Percentiles rank a stretch among this genome's conserved stretches.
These are phyloP conservation scores for Mus spicilegus DNA, from an alignment of 2,113 vertebrate genomes.

Conservation along the genomic window DNA sequence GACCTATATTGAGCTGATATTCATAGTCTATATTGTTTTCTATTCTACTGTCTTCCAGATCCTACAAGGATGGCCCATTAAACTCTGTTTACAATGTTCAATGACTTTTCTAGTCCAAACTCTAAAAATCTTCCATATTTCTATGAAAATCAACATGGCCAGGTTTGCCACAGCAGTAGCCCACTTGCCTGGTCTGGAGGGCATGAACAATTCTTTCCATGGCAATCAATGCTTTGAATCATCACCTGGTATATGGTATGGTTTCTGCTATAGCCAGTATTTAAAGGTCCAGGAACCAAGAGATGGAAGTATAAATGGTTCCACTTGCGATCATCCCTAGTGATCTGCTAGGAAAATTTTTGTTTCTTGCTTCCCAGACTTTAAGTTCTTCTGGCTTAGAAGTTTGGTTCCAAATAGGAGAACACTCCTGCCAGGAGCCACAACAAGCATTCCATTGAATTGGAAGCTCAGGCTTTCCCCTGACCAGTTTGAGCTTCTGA, in stretches of 20 bases:
- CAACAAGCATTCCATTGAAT: neutral
- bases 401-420: neutral
- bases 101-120: neutral
- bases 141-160: neutral
- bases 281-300: neutral
- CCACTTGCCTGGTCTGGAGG: neutral
- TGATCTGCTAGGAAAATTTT: neutral
- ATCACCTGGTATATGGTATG: neutral
- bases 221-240: neutral
- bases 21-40: neutral
- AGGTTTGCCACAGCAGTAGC: neutral
- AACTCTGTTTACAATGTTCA: neutral
- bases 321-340: neutral
- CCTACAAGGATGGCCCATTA: neutral
- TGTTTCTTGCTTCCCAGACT: neutral
- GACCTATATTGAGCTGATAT: neutral
- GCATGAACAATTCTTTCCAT: neutral
- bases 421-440: neutral
- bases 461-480: neutral
- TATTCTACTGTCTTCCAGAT: neutral
- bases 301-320: neutral
- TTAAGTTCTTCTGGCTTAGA: neutral
- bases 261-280: neutral
- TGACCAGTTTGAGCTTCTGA: neutral
- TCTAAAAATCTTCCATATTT: neutral